These are phyloP conservation scores for Mionectes macconnelli DNA, from an alignment of 2,113 vertebrate species.

Conservation along the genomic window DNA sequence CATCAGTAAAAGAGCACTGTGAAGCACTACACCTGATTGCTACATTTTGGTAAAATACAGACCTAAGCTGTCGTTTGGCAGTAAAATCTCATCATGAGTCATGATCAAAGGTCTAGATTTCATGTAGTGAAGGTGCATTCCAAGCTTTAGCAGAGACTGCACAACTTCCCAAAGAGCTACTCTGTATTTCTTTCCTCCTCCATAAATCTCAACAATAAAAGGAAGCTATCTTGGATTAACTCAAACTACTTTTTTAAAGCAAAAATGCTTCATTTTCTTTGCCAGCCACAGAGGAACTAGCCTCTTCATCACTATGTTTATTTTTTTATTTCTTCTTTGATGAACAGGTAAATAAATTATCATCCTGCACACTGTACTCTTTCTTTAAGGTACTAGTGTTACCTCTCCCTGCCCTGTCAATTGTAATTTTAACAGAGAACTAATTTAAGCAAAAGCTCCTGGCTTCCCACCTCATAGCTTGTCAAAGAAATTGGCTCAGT, in stretches of 20 bases:
- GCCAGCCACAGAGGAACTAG: neutral
- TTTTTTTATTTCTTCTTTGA: neutral
- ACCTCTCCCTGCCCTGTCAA: neutral
- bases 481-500: slow-evolving; percentile 6
- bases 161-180: neutral
- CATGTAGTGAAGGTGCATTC: neutral
- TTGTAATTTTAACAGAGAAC: neutral
- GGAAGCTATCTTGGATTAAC: neutral
- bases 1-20: neutral
- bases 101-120: neutral
- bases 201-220: neutral
- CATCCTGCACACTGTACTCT: neutral
- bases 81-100: neutral
- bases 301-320: neutral
- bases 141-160: neutral
- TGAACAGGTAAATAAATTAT: neutral
- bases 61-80: neutral
- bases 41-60: neutral
- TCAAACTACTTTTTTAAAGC: neutral
- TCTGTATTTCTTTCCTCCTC: neutral
- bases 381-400: neutral
- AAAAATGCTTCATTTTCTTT: neutral
- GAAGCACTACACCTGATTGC: neutral
- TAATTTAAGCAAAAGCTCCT: neutral
- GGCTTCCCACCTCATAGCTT: neutral